Base-by-base conservation (phyloP, 2,888 invertebrate genomes). In the Ormyrus labotus region DNA sequence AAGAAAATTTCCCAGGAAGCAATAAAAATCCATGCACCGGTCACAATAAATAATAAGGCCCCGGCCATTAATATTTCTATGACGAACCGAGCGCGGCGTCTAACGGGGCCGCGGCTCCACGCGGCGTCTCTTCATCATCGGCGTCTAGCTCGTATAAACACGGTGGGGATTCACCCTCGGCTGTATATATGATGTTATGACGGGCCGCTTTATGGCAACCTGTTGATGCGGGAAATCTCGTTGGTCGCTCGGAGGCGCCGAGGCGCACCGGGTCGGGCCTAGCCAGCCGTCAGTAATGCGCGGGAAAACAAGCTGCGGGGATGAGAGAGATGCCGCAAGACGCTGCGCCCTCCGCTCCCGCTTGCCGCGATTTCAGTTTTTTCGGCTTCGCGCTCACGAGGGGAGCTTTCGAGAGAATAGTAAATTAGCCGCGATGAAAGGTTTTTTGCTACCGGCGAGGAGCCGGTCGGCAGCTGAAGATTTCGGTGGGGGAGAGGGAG, bases 141-240 rank as follows among this genome's bases (percentile, higher is more conserved):
- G n/a, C n/a, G n/a, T 7, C 57, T n/a, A n/a, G 53, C 6, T 34
- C 34, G 45, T 45, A 55, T 19, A 50, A 70, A 13, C 65, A 53
- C 71, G 65, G 51, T 45, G 19, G 55, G 65, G 70, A 78, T 61
- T 76, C 72, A 72, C 72, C 78, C 72, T 68, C 67, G 57, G 53
- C 6, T 70, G 55, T 68, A 76, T 70, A 74, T 50, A 68, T 50
- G 75, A 82, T 81, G 63, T 82, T 82, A 82, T 81, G 82, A 82
- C 75, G 68, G 74, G 51, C 69, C 67, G 79, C 64, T 73, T 82
- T 79, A 81, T 82, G 71, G 82, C 82, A 82, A 83, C 82, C 82
- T 83, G 83, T 82, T 83, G 83, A 83, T 83, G 71, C 81, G 67
- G 76, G 57, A 69, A 74, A 72, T 77, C 68, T 71, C 75, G 78